These are phyloP conservation scores for Bombus superbus DNA, from an alignment of 1,140 invertebrate genomes.

Conservation along the genomic window DNA sequence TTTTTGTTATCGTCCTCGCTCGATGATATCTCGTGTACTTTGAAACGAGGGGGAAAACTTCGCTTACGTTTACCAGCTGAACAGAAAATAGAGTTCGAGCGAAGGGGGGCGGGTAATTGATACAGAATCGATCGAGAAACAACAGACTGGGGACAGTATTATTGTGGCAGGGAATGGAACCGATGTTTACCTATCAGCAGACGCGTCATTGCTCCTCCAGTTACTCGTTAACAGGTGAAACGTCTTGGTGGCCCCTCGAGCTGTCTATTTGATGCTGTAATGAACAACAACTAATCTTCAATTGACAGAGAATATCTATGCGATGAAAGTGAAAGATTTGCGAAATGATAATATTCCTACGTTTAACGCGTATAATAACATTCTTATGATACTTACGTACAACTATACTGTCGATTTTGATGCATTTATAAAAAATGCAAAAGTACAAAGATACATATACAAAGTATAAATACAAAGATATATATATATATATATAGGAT, in stretches of 20 bases:
- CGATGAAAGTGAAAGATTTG: not conserved
- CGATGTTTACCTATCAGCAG: not conserved
- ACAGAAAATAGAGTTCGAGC: constrained; percentile 14
- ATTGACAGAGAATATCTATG: not conserved
- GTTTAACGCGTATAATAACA: no score
- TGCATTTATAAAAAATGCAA: no score
- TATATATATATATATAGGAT: no score
- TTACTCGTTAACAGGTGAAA: not conserved
- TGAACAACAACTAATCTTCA: not conserved
- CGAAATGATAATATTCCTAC: no score
- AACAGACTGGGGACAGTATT: not conserved
- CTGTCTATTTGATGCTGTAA: not conserved
- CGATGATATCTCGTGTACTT: constrained; percentile 1
- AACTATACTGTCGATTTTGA: no score
- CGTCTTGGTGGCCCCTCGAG: not conserved
- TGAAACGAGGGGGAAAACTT: constrained; percentile 15
- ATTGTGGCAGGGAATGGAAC: not conserved
- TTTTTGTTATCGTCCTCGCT: constrained; percentile 25
- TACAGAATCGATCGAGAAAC: constrained; percentile 22
- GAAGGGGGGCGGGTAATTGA: constrained; percentile 22
- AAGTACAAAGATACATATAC: no score
- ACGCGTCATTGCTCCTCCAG: not conserved
- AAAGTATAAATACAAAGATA: no score
- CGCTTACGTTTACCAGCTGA: constrained; percentile 7
- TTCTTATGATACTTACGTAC: no score